Conservation (phyloP, 2,888 invertebrate genomes). For the Drosophila melanocephala region DNA sequence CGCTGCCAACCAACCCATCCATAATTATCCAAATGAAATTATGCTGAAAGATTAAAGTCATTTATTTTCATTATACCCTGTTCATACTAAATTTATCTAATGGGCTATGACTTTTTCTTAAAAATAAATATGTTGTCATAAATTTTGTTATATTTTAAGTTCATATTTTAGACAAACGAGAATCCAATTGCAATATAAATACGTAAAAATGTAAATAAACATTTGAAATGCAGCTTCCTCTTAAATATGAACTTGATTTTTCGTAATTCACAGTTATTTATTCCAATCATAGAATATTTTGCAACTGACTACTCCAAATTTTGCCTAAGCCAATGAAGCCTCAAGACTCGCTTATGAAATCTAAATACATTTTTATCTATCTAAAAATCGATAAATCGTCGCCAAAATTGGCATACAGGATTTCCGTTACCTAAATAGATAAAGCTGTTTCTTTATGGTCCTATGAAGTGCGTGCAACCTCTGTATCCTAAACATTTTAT, state of each 20-base stretch:
- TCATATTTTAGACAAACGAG: not conserved
- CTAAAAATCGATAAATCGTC: not conserved
- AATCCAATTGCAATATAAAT: not conserved
- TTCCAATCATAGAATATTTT: not conserved
- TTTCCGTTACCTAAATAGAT: not conserved
- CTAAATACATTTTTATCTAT: not conserved
- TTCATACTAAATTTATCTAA: conserved; percentile 33
- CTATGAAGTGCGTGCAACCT: not conserved
- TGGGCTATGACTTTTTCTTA: not conserved
- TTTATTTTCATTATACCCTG: conserved; percentile 46
- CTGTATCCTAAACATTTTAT: not conserved
- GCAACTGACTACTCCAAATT: not conserved
- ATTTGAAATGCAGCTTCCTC: rapidly evolving
- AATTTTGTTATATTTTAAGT: not conserved
- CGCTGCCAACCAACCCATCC: conserved; percentile 53
- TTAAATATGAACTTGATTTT: not conserved
- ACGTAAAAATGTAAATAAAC: not conserved
- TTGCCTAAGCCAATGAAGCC: not conserved
- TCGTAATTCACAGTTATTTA: not conserved
- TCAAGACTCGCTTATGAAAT: not conserved
- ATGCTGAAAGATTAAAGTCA: conserved; percentile 69
- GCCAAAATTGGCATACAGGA: not conserved
- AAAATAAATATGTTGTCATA: not conserved
- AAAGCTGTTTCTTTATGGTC: not conserved
- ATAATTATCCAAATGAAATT: conserved; percentile 69